These are phyloP conservation scores for Nyctereutes procyonoides DNA, from an alignment of 2,113 vertebrate genomes.

Conservation along the genomic window DNA sequence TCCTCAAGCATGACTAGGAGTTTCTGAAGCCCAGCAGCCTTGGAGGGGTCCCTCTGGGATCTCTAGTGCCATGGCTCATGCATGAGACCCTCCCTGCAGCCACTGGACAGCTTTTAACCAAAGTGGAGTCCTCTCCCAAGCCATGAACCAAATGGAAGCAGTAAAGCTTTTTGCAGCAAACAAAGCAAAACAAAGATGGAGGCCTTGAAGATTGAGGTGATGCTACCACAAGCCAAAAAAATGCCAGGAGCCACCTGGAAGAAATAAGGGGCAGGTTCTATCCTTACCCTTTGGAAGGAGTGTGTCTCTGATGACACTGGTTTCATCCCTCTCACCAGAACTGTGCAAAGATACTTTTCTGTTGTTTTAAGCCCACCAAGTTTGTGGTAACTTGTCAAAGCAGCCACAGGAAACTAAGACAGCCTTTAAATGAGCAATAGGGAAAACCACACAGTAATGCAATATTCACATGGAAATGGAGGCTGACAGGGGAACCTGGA, in stretches of 20 bases:
- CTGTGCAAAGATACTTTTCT: neutral
- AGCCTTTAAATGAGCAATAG: neutral
- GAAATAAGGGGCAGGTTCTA: neutral
- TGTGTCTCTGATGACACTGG: neutral
- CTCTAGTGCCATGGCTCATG: neutral
- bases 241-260: neutral
- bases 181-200: neutral
- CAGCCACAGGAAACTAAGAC: neutral
- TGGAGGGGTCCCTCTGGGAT: neutral
- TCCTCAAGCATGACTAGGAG: neutral
- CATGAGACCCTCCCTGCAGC: neutral
- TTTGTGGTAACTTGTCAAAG: neutral
- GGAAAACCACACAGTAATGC: neutral
- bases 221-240: too few relatives aligned
- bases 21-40: neutral
- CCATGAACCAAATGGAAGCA: neutral
- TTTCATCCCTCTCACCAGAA: neutral
- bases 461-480: neutral
- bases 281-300: neutral
- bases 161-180: neutral
- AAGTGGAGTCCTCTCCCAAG: neutral
- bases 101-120: neutral
- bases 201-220: neutral
- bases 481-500: too few relatives aligned
- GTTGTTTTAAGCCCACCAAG: neutral